Evolutionary conservation across 2,888 invertebrate species (phyloP).

Genomic region (Cataglyphis rosenhaueri): DNA sequence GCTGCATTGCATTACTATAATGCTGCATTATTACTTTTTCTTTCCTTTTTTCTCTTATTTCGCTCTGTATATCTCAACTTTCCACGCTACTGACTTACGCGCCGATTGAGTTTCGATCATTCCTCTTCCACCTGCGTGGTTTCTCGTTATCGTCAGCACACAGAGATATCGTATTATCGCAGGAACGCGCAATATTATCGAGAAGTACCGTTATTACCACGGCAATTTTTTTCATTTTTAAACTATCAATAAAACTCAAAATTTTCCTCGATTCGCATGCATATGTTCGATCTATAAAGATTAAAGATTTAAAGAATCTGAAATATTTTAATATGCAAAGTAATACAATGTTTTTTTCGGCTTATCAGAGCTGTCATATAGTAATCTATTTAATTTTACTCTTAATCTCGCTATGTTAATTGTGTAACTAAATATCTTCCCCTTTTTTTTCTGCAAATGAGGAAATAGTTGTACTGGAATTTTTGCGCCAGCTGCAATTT

Average conservation of each 20-base stretch:
- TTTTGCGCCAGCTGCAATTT: slow-evolving; percentile 15
- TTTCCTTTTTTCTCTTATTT: slow-evolving; percentile 31
- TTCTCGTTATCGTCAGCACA: slow-evolving; percentile 55
- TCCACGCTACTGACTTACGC: slow-evolving; percentile 63
- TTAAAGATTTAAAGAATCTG: neutral
- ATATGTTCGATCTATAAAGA: neutral
- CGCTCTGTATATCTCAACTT: slow-evolving; percentile 63
- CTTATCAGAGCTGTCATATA: neutral
- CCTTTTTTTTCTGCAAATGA: neutral
- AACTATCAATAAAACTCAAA: slow-evolving; percentile 1
- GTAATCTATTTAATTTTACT: neutral
- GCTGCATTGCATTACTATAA: neutral
- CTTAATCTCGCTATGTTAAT: slow-evolving; percentile 17
- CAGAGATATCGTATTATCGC: slow-evolving; percentile 28
- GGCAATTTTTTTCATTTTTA: slow-evolving; percentile 12
- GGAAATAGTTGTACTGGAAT: slow-evolving; percentile 11
- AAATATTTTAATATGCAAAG: slow-evolving; percentile 5
- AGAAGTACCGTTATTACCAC: neutral
- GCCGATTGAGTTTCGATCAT: slow-evolving; percentile 55
- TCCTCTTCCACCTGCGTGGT: slow-evolving; percentile 31
- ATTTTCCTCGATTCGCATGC: neutral
- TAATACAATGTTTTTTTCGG: neutral
- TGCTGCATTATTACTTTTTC: neutral
- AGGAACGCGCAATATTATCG: neutral
- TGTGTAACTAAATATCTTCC: neutral